These are phyloP conservation scores for Zelostemma sp. DNA, from an alignment of 1,140 invertebrate genomes.

Conservation along the genomic window DNA sequence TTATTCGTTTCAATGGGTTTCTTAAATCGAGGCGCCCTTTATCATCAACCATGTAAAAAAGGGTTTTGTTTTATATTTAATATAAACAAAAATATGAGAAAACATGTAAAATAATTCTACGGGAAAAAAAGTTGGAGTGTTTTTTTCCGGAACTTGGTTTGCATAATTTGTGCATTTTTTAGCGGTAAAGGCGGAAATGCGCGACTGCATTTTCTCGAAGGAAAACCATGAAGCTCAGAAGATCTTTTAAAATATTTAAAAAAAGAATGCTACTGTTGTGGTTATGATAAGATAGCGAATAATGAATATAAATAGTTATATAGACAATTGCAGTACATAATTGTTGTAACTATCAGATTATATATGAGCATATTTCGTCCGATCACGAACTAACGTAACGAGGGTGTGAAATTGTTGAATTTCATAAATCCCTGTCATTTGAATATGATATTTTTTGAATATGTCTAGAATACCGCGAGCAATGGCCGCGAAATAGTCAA, in stretches of 20 bases:
- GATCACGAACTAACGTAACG: slow-evolving; percentile 37
- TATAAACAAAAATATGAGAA: slow-evolving; percentile 27
- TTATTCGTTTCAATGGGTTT: too few relatives aligned
- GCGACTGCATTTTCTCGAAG: slow-evolving; percentile 26
- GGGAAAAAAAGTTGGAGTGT: too few relatives aligned
- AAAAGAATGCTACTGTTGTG: slow-evolving; percentile 16
- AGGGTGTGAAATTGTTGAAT: slow-evolving; percentile 29
- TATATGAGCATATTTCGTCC: slow-evolving; percentile 40
- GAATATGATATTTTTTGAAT: slow-evolving; percentile 17
- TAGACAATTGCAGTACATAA: slow-evolving; percentile 37
- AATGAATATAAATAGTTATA: slow-evolving; percentile 33
- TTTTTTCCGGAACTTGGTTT: too few relatives aligned
- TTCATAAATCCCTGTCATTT: slow-evolving; percentile 9
- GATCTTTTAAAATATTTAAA: slow-evolving; percentile 31
- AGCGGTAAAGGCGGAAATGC: slow-evolving; percentile 6
- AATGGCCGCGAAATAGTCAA: not conserved
- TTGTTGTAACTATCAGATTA: slow-evolving; percentile 42
- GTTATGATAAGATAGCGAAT: slow-evolving; percentile 16
- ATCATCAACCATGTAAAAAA: not conserved
- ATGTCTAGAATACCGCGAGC: slow-evolving; percentile 13
- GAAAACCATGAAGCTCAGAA: slow-evolving; percentile 34
- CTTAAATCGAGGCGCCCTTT: not conserved
- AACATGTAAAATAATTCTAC: too few relatives aligned
- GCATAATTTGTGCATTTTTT: too few relatives aligned
- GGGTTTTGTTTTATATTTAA: not conserved